Evolutionary conservation across 1,140 invertebrate genomes (phyloP).

Genomic region (Cydia splendana): DNA sequence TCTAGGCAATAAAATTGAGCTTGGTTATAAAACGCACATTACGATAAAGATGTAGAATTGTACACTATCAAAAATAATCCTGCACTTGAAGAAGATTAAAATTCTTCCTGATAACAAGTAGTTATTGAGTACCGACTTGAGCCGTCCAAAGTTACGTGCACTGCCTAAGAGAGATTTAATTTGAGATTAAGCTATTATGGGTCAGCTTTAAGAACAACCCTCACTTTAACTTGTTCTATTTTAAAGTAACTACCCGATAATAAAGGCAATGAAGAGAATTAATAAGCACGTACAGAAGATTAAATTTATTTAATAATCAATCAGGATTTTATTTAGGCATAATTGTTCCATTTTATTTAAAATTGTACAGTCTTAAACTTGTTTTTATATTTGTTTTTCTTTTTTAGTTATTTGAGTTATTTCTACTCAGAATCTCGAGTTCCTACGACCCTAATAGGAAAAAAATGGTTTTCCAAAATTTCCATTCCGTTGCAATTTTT

Average conservation of each 20-base stretch:
- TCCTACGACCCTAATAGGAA: too few species aligned
- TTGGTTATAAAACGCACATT: not conserved
- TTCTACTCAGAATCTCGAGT: too few species aligned
- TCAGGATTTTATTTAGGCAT: not conserved
- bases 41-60: constrained; percentile 3
- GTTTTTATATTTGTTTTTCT: too few species aligned
- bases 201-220: not conserved
- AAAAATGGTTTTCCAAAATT: too few species aligned
- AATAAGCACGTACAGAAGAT: not conserved
- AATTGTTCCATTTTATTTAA: not conserved
- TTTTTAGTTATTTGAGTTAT: too few species aligned
- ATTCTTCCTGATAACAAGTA: not conserved
- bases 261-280: not conserved
- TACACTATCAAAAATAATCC: not conserved
- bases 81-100: constrained; percentile 9
- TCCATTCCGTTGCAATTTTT: too few species aligned
- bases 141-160: constrained; percentile 4
- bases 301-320: not conserved
- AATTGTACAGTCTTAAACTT: too few species aligned
- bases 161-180: constrained; percentile 24
- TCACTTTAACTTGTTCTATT: too few species aligned
- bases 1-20: constrained; percentile 8
- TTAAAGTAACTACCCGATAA: not conserved
- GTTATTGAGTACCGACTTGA: not conserved
- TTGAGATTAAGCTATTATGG: not conserved